phyloP scores from a whole-genome alignment of 2,797 vertebrate genomes.

The Dendrocincla tyrannina region DNA sequence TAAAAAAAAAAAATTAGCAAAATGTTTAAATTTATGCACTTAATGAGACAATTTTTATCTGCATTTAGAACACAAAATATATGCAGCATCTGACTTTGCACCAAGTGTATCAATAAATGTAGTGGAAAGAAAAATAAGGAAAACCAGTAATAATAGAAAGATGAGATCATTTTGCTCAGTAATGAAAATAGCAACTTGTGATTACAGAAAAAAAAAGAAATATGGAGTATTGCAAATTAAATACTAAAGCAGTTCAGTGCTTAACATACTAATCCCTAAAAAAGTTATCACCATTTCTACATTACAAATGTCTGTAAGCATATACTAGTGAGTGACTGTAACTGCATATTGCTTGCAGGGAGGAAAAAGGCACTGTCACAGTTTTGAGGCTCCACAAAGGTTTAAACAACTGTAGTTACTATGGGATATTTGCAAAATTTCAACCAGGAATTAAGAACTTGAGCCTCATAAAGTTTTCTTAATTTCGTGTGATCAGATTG shows the following conservation, averaged over 20 bases:
- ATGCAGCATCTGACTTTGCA: not conserved
- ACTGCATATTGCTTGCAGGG: not conserved
- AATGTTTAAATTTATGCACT: not conserved
- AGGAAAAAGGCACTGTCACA: not conserved
- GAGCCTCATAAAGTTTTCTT: not conserved
- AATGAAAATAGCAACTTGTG: no score
- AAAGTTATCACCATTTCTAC: not conserved
- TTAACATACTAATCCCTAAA: no score
- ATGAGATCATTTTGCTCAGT: no score
- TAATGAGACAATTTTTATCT: not conserved
- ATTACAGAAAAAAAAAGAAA: no score
- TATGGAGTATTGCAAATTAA: no score
- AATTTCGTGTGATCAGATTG: not conserved
- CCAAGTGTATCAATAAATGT: not conserved
- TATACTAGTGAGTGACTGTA: not conserved
- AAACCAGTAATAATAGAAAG: no score
- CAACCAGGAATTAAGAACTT: not conserved
- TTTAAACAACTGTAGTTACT: not conserved
- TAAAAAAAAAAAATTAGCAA: not conserved
- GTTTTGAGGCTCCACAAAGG: not conserved
- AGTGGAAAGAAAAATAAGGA: not conserved
- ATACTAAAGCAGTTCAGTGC: no score
- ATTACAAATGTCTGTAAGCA: not conserved
- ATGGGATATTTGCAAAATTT: not conserved
- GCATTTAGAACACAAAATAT: no score